phyloP scores from a whole-genome alignment of 2,113 vertebrate species.

The Daboia siamensis region DNA sequence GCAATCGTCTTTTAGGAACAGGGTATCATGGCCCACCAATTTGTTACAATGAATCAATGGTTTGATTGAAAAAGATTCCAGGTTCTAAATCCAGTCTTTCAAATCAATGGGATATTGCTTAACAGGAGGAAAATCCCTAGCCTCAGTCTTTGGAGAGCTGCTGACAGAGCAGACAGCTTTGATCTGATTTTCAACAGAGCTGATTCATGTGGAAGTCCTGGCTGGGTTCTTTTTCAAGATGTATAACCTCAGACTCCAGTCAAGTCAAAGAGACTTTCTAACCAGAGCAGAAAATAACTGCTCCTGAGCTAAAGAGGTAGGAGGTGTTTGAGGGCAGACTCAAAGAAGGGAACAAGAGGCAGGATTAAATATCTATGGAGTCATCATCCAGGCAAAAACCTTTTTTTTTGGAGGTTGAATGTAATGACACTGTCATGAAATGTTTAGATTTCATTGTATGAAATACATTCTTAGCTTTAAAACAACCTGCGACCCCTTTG shows the following conservation, averaged over 20 bases:
- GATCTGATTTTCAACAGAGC: neutral
- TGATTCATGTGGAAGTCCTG: neutral
- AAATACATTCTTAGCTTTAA: neutral
- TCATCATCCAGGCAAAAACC: neutral
- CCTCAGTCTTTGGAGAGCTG: neutral
- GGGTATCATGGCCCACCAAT: neutral
- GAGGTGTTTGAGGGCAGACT: neutral
- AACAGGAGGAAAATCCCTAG: neutral
- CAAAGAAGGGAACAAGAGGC: neutral
- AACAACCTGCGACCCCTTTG: neutral
- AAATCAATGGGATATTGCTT: neutral
- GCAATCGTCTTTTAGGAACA: neutral
- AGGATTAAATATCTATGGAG: neutral
- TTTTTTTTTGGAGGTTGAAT: neutral
- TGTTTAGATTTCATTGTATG: neutral
- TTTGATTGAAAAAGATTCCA: neutral
- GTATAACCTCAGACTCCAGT: neutral
- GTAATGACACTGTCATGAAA: neutral
- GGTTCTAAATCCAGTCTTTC: neutral
- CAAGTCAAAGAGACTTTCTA: neutral
- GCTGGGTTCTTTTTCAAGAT: neutral
- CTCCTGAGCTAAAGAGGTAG: neutral
- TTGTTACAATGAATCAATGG: neutral
- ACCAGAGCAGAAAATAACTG: neutral
- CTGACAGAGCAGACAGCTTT: neutral